These are phyloP conservation scores for Parotia lawesii DNA, from an alignment of 2,113 vertebrate genomes.

Conservation along the genomic window DNA sequence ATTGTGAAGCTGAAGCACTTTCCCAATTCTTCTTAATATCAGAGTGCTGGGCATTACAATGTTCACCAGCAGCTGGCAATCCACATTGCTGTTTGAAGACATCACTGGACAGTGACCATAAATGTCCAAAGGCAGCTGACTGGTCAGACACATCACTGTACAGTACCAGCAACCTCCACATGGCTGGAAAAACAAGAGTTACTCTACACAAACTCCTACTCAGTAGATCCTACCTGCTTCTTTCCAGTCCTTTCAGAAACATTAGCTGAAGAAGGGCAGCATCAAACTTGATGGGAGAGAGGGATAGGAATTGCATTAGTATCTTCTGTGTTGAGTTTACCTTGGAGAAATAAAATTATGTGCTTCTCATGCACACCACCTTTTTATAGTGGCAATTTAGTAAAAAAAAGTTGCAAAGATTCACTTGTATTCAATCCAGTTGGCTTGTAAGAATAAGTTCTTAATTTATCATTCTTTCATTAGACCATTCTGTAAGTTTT, in stretches of 20 bases:
- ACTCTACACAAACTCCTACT: not conserved
- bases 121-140: not conserved
- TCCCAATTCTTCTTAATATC: not conserved
- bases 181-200: not conserved
- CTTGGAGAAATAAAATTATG: not conserved
- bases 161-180: not conserved
- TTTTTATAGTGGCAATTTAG: not conserved
- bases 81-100: not conserved
- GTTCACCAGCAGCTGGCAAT: not conserved
- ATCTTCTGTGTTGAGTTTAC: not conserved
- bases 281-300: not conserved
- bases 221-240: not conserved
- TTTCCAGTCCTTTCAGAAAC: not conserved
- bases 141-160: not conserved
- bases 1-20: not conserved
- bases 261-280: not conserved
- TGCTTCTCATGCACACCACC: not conserved
- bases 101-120: not conserved
- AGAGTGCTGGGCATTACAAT: rapidly evolving
- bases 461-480: not conserved
- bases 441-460: not conserved
- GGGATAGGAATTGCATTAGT: not conserved
- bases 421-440: not conserved
- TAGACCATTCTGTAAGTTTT: not conserved
- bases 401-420: not conserved